Conservation (phyloP, 2,113 vertebrate genomes). For the Carassius gibelio region DNA sequence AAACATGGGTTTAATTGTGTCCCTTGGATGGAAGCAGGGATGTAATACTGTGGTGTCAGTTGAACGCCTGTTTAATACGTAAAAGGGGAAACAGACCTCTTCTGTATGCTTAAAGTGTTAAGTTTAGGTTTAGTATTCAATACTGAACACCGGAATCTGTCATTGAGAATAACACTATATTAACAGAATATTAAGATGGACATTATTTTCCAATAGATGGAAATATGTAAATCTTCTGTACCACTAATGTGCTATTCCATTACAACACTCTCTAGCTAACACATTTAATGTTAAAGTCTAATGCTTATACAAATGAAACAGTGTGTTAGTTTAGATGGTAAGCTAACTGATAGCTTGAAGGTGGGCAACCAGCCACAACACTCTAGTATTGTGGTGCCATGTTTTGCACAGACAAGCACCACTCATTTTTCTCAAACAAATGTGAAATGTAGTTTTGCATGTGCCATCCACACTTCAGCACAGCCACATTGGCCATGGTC, state of each 20-base stretch:
- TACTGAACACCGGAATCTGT: neutral
- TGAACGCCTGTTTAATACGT: neutral
- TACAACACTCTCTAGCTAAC: neutral
- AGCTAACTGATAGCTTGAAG: neutral
- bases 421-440: neutral
- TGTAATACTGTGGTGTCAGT: neutral
- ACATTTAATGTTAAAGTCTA: neutral
- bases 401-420: neutral
- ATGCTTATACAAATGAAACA: neutral
- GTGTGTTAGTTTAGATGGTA: neutral
- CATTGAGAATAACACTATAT: slow-evolving; percentile 20
- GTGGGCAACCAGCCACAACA: neutral
- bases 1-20: slow-evolving; percentile 57
- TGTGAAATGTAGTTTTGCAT: slow-evolving; percentile 1
- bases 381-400: neutral
- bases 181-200: neutral
- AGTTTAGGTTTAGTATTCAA: slow-evolving; percentile 10
- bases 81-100: slow-evolving; percentile 11
- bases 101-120: slow-evolving; percentile 20
- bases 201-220: slow-evolving; percentile 10
- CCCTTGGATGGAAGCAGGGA: slow-evolving; percentile 22
- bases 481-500: slow-evolving; percentile 6
- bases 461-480: neutral
- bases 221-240: neutral
- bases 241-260: neutral